Conservation (phyloP, 2,888 invertebrate species). For the Acleris sparsana region DNA sequence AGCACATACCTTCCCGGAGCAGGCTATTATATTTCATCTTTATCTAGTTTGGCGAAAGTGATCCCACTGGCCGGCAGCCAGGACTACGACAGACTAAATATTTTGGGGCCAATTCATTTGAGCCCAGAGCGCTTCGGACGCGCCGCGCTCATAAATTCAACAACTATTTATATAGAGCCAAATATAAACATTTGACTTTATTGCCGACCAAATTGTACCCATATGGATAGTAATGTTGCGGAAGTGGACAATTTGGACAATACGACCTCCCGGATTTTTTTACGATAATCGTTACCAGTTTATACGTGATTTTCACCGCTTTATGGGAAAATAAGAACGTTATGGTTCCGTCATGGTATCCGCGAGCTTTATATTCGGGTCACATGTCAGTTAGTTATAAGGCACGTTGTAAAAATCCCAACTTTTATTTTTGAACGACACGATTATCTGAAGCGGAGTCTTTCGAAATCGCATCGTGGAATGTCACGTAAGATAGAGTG, state of each 20-base stretch:
- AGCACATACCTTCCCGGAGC: conserved; percentile 45
- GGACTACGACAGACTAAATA: conserved; percentile 76
- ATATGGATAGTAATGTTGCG: conserved; percentile 48
- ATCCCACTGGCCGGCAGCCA: conserved; percentile 76
- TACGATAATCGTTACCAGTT: conserved; percentile 35
- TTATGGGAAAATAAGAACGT: conserved; percentile 25
- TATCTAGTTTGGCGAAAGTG: conserved; percentile 74
- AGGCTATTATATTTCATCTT: conserved; percentile 66
- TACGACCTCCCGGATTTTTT: conserved; percentile 36
- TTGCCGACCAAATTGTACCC: conserved; percentile 55
- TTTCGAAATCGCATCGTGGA: conserved; percentile 31
- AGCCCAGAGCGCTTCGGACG: conserved; percentile 56
- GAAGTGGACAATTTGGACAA: conserved; percentile 56
- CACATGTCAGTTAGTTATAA: conserved; percentile 32
- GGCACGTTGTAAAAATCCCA: conserved; percentile 11
- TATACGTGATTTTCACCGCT: conserved; percentile 31
- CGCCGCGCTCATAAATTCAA: conserved; percentile 65
- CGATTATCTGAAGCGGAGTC: conserved; percentile 18
- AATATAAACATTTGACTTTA: conserved; percentile 72
- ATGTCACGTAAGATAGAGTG: conserved; percentile 18
- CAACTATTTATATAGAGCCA: conserved; percentile 69
- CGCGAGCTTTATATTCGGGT: conserved; percentile 27
- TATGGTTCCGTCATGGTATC: conserved; percentile 20
- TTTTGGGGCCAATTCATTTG: conserved; percentile 76
- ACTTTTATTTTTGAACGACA: conserved; percentile 30